These are phyloP conservation scores for Oncorhynchus nerka DNA, from an alignment of 2,113 vertebrate species.

Conservation along the genomic window DNA sequence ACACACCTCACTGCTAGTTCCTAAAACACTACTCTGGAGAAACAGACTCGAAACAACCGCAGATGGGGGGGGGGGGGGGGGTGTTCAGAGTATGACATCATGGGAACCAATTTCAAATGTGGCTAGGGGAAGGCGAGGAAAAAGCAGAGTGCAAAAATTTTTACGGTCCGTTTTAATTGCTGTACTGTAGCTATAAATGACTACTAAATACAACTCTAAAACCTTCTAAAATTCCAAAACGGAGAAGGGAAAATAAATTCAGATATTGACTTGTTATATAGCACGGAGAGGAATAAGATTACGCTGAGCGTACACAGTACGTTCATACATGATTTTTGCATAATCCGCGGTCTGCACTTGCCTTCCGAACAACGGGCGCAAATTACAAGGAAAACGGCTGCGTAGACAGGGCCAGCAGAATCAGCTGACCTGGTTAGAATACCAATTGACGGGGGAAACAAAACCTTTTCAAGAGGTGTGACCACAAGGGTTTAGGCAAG, in stretches of 20 bases:
- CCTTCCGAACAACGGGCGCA: slow-evolving; percentile 99
- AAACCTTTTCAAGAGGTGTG: slow-evolving; percentile 99
- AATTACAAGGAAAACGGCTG: slow-evolving; percentile 99
- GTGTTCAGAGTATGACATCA: slow-evolving; percentile 82
- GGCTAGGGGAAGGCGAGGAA: slow-evolving; percentile 52
- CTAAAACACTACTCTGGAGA: slow-evolving; percentile 85
- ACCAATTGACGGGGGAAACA: slow-evolving; percentile 99
- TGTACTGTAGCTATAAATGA: slow-evolving; percentile 46
- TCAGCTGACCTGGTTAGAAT: slow-evolving; percentile 99
- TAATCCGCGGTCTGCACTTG: slow-evolving; percentile 97
- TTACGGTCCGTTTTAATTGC: slow-evolving; percentile 85
- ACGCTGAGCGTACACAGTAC: slow-evolving; percentile 86
- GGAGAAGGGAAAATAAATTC: slow-evolving; percentile 79
- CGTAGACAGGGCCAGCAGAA: slow-evolving; percentile 91
- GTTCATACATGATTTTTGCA: slow-evolving; percentile 97
- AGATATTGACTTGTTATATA: slow-evolving; percentile 78
- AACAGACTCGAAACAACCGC: slow-evolving; percentile 45
- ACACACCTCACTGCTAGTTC: slow-evolving; percentile 88
- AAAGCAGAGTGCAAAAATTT: slow-evolving; percentile 72
- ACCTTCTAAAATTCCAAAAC: slow-evolving; percentile 73
- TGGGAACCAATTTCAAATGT: slow-evolving; percentile 78
- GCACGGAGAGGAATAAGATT: slow-evolving; percentile 90
- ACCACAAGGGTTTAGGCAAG: slow-evolving; percentile 99
- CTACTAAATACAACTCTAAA: slow-evolving; percentile 84
- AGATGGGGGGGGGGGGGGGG: background rate